Base-by-base conservation (phyloP, 1,140 invertebrate genomes). In the Dinoponera quadriceps region DNA sequence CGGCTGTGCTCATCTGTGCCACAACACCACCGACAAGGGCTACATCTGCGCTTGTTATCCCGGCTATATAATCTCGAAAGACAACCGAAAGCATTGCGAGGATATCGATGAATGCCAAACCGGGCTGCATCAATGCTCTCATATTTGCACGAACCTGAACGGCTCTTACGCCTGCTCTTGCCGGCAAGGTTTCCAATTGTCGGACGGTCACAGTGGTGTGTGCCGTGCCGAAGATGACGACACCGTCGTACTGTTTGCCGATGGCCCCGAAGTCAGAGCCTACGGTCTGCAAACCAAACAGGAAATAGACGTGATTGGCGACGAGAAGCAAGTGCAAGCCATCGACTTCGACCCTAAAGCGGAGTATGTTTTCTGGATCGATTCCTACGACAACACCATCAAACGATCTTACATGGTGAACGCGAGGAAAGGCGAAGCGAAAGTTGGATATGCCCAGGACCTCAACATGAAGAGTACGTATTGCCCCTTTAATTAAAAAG, bases 1-100 rank as follows among this genome's bases (percentile, higher is more conserved):
- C n/a, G 98, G 98, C 0, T 99, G 99, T 94, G 96, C 98, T 91
- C 98, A 99, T 88, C 96, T 97, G 81, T 99, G 99, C 90, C 97
- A 97, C 57, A 97, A 98, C 91, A 93, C 99, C 0, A 97, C 96
- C 0, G 96, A 96, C 1, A 96, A 96, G 18, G 98, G 97, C 2
- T 98, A 98, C 92, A 98, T 98, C 85, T 99, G 98, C 92, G 96
- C 96, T 44, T 99, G 98, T 92, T 97, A 96, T 92, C 95, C 96
- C 18, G 98, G 98, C 48, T 99, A 97, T 92, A 97, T 97, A 77
- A 97, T 98, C 20, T 96, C 97, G 0, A 92, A 94, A 20, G 95
- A 95, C 13, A 97, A 98, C 91, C 95, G 95, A 63, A 98, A 98
- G 92, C 95, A 96, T 83, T 98, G 97, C 91, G 94, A 96, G 49